Conservation (phyloP, 2,888 invertebrate species). For the Liposcelis brunnea region DNA sequence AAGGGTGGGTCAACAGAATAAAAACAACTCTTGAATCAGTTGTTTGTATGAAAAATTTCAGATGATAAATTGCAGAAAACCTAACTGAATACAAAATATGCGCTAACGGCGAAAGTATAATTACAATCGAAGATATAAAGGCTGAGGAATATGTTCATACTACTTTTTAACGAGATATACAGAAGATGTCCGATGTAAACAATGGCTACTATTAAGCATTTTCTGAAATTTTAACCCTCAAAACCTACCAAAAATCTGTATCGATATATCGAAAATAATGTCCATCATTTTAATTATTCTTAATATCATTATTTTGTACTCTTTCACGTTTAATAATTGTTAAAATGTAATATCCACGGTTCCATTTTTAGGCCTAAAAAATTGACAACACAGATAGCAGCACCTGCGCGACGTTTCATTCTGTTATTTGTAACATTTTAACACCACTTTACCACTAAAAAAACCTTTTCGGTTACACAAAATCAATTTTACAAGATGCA, state of each 20-base stretch:
- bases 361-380: slow-evolving; percentile 44
- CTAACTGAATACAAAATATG: too few relatives aligned
- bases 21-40: not conserved
- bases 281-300: not conserved
- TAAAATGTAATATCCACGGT: slow-evolving; percentile 29
- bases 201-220: not conserved
- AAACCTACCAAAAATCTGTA: too few relatives aligned
- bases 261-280: too few relatives aligned
- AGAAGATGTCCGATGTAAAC: slow-evolving; percentile 1
- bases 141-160: too few relatives aligned
- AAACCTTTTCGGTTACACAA: too few relatives aligned
- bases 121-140: too few relatives aligned
- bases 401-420: slow-evolving; percentile 33
- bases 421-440: slow-evolving; percentile 13
- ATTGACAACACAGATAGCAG: slow-evolving; percentile 72
- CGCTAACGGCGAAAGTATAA: too few relatives aligned
- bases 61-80: too few relatives aligned
- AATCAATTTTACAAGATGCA: too few relatives aligned
- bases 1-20: not conserved
- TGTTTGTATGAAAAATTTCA: too few relatives aligned
- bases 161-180: not conserved
- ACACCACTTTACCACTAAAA: too few relatives aligned
- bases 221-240: not conserved
- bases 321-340: slow-evolving; percentile 14
- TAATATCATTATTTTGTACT: not conserved